Evolutionary conservation across 2,797 vertebrate genomes (phyloP).

Genomic region (Enteromius fasciolatus): DNA sequence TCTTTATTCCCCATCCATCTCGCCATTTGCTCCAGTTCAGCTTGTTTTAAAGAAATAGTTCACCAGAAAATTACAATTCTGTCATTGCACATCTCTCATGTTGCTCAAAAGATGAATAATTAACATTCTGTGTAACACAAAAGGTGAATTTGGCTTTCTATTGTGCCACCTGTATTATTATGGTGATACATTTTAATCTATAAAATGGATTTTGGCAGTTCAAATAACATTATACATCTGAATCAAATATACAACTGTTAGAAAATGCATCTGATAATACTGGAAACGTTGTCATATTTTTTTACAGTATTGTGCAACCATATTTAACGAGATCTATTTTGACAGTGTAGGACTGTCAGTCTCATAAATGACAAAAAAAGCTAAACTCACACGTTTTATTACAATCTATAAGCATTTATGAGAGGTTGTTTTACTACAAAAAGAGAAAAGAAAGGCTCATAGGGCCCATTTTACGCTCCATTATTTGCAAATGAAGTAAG

Average conservation of each 20-base stretch:
- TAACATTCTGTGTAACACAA: neutral
- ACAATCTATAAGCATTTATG: neutral
- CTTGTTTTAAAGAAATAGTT: neutral
- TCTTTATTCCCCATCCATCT: constrained; percentile 2
- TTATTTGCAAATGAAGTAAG: neutral
- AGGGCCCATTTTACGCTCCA: neutral
- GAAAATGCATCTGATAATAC: neutral
- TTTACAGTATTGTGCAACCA: neutral
- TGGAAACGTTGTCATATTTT: neutral
- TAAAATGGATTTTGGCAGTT: neutral
- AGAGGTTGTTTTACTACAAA: neutral
- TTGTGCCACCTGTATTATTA: neutral
- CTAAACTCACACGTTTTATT: neutral
- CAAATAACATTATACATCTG: neutral
- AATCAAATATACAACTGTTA: neutral
- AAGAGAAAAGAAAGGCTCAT: neutral
- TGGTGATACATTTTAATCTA: no score
- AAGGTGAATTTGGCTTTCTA: neutral
- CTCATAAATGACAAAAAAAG: neutral
- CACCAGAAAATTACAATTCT: neutral
- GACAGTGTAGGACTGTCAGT: no score
- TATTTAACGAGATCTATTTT: neutral
- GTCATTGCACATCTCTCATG: neutral
- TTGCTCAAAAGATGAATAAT: neutral
- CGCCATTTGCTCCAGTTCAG: neutral